Evolutionary conservation across 2,888 invertebrate species (phyloP).

Genomic region (Scaptomyza parva): DNA sequence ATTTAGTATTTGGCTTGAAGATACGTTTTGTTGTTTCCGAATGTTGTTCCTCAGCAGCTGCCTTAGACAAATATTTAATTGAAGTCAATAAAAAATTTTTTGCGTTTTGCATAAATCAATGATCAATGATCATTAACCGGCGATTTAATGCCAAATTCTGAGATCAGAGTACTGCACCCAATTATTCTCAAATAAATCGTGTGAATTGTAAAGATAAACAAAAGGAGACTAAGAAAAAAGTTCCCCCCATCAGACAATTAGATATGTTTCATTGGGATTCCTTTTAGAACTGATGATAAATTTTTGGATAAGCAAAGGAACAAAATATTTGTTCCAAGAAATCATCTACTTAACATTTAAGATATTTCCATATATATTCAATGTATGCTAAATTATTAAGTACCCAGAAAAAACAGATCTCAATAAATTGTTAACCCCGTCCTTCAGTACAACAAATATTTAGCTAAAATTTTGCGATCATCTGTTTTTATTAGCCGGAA

Average conservation of each 20-base stretch:
- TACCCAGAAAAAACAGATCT: neutral
- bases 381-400: neutral
- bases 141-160: neutral
- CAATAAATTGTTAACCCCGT: too few relatives aligned
- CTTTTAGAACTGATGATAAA: neutral
- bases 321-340: too few relatives aligned
- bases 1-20: constrained; percentile 17
- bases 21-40: constrained; percentile 22
- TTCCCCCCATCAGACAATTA: neutral
- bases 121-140: neutral
- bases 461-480: constrained; percentile 6
- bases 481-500: constrained; percentile 19
- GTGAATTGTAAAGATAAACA: neutral
- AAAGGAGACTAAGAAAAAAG: neutral
- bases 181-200: neutral
- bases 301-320: neutral
- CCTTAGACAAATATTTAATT: constrained; percentile 22
- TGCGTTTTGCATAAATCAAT: constrained; percentile 1
- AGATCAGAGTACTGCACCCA: neutral
- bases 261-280: neutral
- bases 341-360: too few relatives aligned
- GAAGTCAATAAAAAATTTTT: constrained; percentile 16
- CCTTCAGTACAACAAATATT: neutral
- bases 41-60: constrained; percentile 38
- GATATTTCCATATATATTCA: neutral